Conservation (phyloP, 2,797 vertebrate genomes). For the Helostoma temminkii region DNA sequence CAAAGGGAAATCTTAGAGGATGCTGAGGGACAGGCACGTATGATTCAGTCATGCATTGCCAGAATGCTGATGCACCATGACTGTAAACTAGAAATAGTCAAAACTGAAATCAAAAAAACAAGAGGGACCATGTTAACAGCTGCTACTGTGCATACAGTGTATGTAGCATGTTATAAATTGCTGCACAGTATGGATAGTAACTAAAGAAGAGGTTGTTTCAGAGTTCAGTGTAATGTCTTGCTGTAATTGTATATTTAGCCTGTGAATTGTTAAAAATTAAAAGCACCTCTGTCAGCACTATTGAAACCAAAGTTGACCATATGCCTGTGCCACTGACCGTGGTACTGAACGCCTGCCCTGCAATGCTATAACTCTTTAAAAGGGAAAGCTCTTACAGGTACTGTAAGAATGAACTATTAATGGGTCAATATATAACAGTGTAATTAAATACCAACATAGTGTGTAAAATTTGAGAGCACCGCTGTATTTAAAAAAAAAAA, state of each 20-base stretch:
- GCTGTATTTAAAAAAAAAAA: too few species aligned
- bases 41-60: constrained; percentile 60
- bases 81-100: constrained; percentile 26
- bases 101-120: constrained; percentile 21
- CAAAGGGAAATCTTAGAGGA: constrained; percentile 70
- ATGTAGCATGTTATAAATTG: background rate
- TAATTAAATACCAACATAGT: too few species aligned
- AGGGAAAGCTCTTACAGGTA: background rate
- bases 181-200: background rate
- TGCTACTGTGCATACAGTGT: constrained; percentile 8
- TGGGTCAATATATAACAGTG: too few species aligned
- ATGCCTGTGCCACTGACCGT: constrained; percentile 58
- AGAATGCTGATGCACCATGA: constrained; percentile 38
- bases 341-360: constrained; percentile 55
- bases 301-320: background rate
- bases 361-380: background rate
- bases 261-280: too few species aligned
- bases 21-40: constrained; percentile 55
- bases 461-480: too few species aligned
- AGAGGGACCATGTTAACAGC: background rate
- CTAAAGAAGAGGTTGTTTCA: background rate
- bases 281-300: constrained; percentile 2
- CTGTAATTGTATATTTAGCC: background rate
- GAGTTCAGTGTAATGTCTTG: background rate
- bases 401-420: background rate